Base-by-base conservation (phyloP, 2,113 vertebrate genomes). In the Heptranchias perlo region DNA sequence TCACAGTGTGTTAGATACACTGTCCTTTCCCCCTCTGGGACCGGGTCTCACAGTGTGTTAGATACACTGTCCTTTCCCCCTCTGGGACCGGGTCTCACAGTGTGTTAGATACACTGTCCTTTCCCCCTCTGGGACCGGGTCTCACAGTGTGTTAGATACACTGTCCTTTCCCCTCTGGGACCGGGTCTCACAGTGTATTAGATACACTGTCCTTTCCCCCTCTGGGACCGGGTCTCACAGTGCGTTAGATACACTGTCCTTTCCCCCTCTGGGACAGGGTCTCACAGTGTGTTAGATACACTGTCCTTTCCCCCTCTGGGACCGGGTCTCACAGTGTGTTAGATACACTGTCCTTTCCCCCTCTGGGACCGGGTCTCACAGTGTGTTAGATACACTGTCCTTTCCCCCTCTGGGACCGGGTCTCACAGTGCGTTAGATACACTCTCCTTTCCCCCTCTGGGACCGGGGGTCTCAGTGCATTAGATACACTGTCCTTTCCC, bases 371-470 rank as follows among this genome's bases (percentile, higher is more conserved):
- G 16, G 25, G 67, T 69, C 2, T 21, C 67, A 0, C 7, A 89
- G 18, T 78, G 87, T 82, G 0, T 69, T 96, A 61, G 94, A 58
- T 31, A 96, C 64, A 58, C 58, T 23, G 69, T 95, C 3, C 39
- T 96, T 96, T 73, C 96, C 28, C 96, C 97, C 18, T 97, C 97
- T 96, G 95, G 96, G 96, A 58, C 92, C 96, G 1, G 96, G 62
- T 76, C 28, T 65, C 96, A 96, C 69, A 89, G 96, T 49, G 14
- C 97, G 96, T 87, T 94, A 96, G 11, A 97, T 96, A 0, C 96
- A 96, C 0, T 96, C 96, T 25, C 65, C 65, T 25, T 67, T 65
- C 64, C 64, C 64, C 64, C 21, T 65, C n/a, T n/a, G n/a, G n/a
- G n/a, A n/a, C n/a, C n/a, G n/a, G n/a, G n/a, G n/a, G n/a, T n/a